Conservation (phyloP, 2,888 invertebrate genomes). For the Mechanitis messenoides region DNA sequence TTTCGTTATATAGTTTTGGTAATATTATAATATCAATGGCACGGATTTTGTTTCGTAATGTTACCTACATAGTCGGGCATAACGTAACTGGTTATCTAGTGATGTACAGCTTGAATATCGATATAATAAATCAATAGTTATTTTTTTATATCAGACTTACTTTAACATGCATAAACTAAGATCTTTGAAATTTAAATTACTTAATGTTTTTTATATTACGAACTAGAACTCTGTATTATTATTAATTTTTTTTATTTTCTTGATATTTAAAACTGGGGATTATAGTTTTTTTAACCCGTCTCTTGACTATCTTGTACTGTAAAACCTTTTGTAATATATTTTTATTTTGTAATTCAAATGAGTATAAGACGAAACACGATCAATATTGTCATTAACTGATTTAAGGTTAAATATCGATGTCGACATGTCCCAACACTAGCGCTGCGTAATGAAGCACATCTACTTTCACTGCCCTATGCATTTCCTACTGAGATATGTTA, state of each 20-base stretch:
- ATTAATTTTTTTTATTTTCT: no score
- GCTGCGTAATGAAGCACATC: slow-evolving; percentile 34
- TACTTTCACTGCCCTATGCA: slow-evolving; percentile 37
- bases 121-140: slow-evolving; percentile 7
- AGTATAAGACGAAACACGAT: no score
- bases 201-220: no score
- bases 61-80: slow-evolving; percentile 45
- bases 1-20: slow-evolving; percentile 16
- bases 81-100: slow-evolving; percentile 42
- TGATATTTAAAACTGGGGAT: no score
- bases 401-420: slow-evolving; percentile 21
- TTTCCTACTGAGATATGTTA: slow-evolving; percentile 35
- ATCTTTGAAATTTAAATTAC: no score
- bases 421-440: slow-evolving; percentile 20
- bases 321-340: no score
- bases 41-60: slow-evolving; percentile 41
- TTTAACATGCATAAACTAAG: no score
- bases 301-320: no score
- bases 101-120: slow-evolving; percentile 24
- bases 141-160: background rate
- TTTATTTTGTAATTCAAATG: no score
- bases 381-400: background rate
- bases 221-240: no score
- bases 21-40: slow-evolving; percentile 31
- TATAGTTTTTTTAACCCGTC: no score